These are phyloP conservation scores for Oikopleura dioica DNA, from an alignment of 23 tunicate species.

Conservation along the genomic window DNA sequence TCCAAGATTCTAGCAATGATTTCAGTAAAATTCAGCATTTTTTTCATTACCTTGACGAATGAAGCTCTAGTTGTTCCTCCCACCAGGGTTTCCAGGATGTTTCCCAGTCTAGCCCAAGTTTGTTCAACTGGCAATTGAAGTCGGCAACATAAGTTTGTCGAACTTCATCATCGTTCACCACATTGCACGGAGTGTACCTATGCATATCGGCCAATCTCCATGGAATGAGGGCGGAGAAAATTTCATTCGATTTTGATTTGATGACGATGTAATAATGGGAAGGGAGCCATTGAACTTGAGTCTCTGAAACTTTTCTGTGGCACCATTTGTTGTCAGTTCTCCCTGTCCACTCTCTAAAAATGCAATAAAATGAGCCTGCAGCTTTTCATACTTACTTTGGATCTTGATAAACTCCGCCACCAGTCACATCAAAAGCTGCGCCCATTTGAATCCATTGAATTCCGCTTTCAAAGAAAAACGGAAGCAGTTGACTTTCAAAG, in stretches of 20 bases:
- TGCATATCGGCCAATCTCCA: background rate
- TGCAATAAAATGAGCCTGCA: too few species aligned
- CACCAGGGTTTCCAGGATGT: background rate
- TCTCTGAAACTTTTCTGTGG: too few species aligned
- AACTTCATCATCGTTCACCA: background rate
- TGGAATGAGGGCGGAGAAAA: background rate
- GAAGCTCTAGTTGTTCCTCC: background rate
- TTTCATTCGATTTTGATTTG: background rate
- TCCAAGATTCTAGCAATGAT: too few species aligned
- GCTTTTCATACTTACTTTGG: too few species aligned
- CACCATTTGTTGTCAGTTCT: too few species aligned
- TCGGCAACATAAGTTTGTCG: background rate
- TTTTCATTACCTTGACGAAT: constrained; percentile 10
- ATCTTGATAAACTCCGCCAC: background rate
- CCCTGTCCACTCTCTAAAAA: too few species aligned
- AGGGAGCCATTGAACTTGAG: too few species aligned
- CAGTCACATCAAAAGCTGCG: constrained; percentile 5
- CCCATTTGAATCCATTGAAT: background rate
- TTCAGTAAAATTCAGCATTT: too few species aligned
- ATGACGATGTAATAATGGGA: background rate
- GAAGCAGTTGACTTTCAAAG: background rate
- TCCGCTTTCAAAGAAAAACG: too few species aligned
- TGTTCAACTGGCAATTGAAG: background rate
- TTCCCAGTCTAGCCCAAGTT: too few species aligned
- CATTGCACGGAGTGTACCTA: background rate